Base-by-base conservation (phyloP, 2,113 vertebrate species). In the Actenoides hombroni region DNA sequence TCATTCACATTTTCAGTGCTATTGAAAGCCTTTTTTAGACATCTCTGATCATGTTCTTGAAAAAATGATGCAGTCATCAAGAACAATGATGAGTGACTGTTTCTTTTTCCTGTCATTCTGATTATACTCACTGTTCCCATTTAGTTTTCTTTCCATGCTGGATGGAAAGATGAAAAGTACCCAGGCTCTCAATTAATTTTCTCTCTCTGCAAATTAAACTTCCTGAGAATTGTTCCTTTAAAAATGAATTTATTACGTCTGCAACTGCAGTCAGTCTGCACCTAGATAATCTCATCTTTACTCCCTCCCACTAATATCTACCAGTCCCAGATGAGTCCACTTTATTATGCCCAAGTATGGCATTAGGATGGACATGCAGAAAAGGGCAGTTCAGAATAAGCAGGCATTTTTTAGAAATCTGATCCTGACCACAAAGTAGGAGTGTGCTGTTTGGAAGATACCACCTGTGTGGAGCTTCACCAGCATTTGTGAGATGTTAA, bases 201-300 rank as follows among this genome's bases (percentile, higher is more conserved):
- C 83, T 82, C 56, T 75, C 39, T 60, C 77, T 60, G 42, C 26
- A 94, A 92, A 97, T 94, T 86, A 94, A 95, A 74, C 75, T 93
- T 93, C 85, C 82, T 83, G 71, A 93, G 94, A 93, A 92, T 60
- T 88, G 40, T 80, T 95, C 85, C 37, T 63, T 92, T 80, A 76
- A 79, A 94, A 91, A 79, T 40, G 16, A 73, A 76, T 87, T 64
- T 73, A 85, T 92, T 92, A 39, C 33, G 80, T 90, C 68, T 86
- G 79, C 75, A 76, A 76, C 54, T 85, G 44, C 77, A 92, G 81
- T 87, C 84, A 56, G 51, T 79, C 87, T 93, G 82, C 5, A 64
- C 42, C 40, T 70, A 85, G 70, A 87, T 54, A 81, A 86, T 82
- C 81, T 95, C 65, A 56, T 54, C 31, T 67, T 86, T n/a, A 10